phyloP scores from a whole-genome alignment of 1,140 invertebrate species.

The Drosophila serrata region DNA sequence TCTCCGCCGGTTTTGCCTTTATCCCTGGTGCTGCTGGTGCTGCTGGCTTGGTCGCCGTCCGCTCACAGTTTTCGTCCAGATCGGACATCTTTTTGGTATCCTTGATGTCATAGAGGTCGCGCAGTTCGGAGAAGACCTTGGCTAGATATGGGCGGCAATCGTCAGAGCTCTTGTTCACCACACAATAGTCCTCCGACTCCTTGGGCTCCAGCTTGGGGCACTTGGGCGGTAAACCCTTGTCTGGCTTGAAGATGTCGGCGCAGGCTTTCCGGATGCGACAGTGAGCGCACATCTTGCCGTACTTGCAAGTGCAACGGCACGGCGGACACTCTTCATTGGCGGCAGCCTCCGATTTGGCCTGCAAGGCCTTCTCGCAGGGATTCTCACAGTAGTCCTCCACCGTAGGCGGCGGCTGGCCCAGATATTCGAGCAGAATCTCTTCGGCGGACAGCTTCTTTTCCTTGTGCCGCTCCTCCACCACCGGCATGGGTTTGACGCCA shows the following conservation, averaged over 20 bases:
- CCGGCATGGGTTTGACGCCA: slow-evolving; percentile 61
- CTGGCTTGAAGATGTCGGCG: slow-evolving; percentile 61
- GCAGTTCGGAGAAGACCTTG: slow-evolving; percentile 74
- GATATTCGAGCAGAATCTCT: slow-evolving; percentile 57
- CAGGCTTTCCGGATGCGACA: slow-evolving; percentile 73
- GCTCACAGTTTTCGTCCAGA: slow-evolving; percentile 43
- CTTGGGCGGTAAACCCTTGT: neutral
- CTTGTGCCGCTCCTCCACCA: slow-evolving; percentile 44
- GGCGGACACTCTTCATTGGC: slow-evolving; percentile 23
- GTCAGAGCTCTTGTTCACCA: slow-evolving; percentile 41
- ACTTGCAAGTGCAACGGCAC: slow-evolving; percentile 68
- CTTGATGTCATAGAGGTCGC: slow-evolving; percentile 72
- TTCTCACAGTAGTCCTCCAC: slow-evolving; percentile 27
- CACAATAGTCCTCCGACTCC: slow-evolving; percentile 44
- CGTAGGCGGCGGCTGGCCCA: slow-evolving; percentile 33
- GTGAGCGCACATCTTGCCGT: slow-evolving; percentile 69
- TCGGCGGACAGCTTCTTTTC: slow-evolving; percentile 55
- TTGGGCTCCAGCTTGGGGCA: slow-evolving; percentile 33
- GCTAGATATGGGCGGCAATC: slow-evolving; percentile 70
- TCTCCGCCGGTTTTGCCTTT: neutral
- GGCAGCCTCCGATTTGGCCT: neutral
- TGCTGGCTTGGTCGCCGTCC: neutral
- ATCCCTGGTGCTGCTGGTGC: neutral
- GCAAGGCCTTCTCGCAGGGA: slow-evolving; percentile 11
- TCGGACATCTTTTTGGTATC: slow-evolving; percentile 43